Percentiles rank a stretch among this genome's conserved stretches.
These are phyloP conservation scores for Drosophila trapezifrons DNA, from an alignment of 1,140 invertebrate species.

Conservation along the genomic window DNA sequence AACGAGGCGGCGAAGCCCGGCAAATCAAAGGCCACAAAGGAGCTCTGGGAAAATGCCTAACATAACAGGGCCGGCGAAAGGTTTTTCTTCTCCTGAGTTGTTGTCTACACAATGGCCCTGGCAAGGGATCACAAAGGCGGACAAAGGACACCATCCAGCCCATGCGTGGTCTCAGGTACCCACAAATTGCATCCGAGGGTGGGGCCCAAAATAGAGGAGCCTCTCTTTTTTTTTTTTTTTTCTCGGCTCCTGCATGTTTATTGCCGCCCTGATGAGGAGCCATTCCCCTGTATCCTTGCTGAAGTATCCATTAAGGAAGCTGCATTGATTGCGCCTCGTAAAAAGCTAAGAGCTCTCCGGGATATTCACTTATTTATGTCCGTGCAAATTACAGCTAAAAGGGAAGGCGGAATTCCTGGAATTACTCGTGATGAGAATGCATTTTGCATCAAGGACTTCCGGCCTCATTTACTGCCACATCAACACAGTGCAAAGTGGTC, in stretches of 20 bases:
- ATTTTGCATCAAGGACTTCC: conserved; percentile 27
- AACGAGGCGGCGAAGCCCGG: conserved; percentile 11
- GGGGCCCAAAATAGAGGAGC: background rate
- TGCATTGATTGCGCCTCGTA: conserved; percentile 67
- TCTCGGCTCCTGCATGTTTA: conserved; percentile 33
- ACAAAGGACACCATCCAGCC: conserved; percentile 29
- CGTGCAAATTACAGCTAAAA: conserved; percentile 22
- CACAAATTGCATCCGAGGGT: conserved; percentile 39
- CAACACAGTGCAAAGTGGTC: background rate
- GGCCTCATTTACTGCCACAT: conserved; percentile 12
- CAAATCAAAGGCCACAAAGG: conserved; percentile 51
- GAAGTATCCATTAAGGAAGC: conserved; percentile 43
- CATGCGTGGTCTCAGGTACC: conserved; percentile 35
- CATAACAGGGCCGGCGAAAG: conserved; percentile 9
- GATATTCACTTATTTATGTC: conserved; percentile 26
- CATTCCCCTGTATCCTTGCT: conserved; percentile 9
- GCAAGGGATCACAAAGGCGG: conserved; percentile 11
- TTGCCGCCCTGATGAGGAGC: conserved; percentile 37
- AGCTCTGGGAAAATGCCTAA: conserved; percentile 13
- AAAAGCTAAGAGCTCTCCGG: conserved; percentile 54
- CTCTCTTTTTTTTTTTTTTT: background rate
- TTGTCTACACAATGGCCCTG: conserved; percentile 25
- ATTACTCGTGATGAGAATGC: conserved; percentile 20
- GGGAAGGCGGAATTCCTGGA: conserved; percentile 5
- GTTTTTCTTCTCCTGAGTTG: conserved; percentile 1